phyloP scores from a whole-genome alignment of 2,888 invertebrate species.

The Emesis furor region DNA sequence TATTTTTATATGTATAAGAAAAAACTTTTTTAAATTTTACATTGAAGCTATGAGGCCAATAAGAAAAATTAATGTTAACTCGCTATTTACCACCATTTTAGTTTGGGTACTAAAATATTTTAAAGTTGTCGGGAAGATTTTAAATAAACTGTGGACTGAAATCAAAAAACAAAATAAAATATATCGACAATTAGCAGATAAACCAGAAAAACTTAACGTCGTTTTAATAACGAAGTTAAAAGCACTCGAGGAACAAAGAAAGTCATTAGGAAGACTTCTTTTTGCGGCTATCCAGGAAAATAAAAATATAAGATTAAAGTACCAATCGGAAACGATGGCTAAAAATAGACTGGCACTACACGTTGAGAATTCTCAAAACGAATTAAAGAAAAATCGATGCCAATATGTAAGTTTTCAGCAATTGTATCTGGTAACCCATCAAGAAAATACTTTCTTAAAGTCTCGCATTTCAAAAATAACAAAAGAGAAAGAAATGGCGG shows the following conservation, averaged over 20 bases:
- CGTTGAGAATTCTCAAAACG: slow-evolving; percentile 82
- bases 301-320: slow-evolving; percentile 83
- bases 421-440: slow-evolving; percentile 83
- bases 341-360: slow-evolving; percentile 82
- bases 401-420: slow-evolving; percentile 85
- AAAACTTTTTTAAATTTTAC: not conserved
- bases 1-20: slow-evolving; percentile 59
- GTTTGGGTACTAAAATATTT: slow-evolving; percentile 73
- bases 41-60: not conserved
- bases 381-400: slow-evolving; percentile 83
- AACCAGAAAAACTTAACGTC: slow-evolving; percentile 75
- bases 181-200: slow-evolving; percentile 49
- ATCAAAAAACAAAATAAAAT: not conserved
- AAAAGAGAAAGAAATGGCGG: slow-evolving; percentile 82
- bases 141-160: not conserved
- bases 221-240: slow-evolving; percentile 82
- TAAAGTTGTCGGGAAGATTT: not conserved
- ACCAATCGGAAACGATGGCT: slow-evolving; percentile 82
- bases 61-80: not conserved
- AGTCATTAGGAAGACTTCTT: slow-evolving; percentile 82
- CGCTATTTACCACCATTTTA: slow-evolving; percentile 17
- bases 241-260: slow-evolving; percentile 82
- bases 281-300: slow-evolving; percentile 84
- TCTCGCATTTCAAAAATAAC: slow-evolving; percentile 81
- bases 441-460: slow-evolving; percentile 86